Conservation (phyloP, 2,797 vertebrate genomes). For the Alcedo atthis region DNA sequence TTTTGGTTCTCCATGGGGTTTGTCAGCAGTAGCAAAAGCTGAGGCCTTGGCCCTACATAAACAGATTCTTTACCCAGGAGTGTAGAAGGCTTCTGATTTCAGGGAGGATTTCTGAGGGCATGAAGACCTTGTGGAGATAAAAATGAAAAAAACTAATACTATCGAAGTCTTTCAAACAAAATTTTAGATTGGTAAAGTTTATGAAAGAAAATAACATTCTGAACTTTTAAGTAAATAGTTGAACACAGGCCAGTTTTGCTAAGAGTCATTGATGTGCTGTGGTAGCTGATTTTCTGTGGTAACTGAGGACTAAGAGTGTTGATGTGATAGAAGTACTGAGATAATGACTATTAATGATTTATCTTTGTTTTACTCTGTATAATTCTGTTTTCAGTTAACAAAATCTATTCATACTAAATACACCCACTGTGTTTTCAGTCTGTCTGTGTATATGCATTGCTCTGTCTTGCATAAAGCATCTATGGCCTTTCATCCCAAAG, state of each 20-base stretch:
- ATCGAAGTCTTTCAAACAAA: neutral
- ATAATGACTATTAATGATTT: neutral
- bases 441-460: neutral
- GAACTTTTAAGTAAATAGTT: neutral
- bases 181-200: neutral
- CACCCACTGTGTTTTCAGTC: neutral
- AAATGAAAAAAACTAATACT: neutral
- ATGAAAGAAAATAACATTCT: neutral
- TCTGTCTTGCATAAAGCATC: neutral
- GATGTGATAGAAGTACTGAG: neutral
- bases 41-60: neutral
- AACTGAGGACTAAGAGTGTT: neutral
- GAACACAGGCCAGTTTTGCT: neutral
- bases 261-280: neutral
- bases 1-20: rapidly evolving
- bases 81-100: neutral
- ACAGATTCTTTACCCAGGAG: neutral
- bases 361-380: neutral
- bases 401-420: neutral
- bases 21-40: neutral
- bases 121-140: neutral
- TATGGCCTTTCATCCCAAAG: neutral
- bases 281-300: neutral
- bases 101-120: neutral
- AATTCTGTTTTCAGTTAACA: neutral